Base-by-base conservation (phyloP, 2,888 invertebrate genomes). In the Malacosoma neustria region DNA sequence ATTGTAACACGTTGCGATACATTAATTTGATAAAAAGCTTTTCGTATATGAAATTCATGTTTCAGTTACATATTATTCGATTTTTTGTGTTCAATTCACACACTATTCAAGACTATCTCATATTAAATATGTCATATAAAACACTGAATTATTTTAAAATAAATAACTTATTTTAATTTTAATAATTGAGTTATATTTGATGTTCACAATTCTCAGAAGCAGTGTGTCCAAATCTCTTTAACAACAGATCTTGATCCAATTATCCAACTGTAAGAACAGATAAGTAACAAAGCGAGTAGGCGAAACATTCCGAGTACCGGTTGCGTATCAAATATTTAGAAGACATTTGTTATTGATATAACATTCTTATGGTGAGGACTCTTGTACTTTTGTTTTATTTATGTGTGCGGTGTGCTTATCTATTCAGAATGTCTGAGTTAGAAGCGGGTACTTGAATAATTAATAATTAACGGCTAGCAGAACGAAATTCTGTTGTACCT, bases 211-310 rank as follows among this genome's bases (percentile, higher is more conserved):
- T 33, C 37, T 30, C 14, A 4, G 2, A 1, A 15, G 1, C 54
- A 32, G 50, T 68, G 35, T 56, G 49, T 57, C 49, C 14, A 40
- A n/a, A 29, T 15, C 44, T 56, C 46, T 57, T 61, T 54, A 67
- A 63, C 63, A 71, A 72, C 65, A 68, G 63, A 70, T 70, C 64
- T 67, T 70, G 65, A 72, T 72, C 59, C 65, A 75, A 74, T 72
- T 72, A 74, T 61, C 64, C 58, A 63, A 62, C 62, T 59, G 58
- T 59, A 58, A 58, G 58, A 66, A 64, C 51, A 61, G 65, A 68
- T 69, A 71, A 68, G 67, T 66, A 67, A 68, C 66, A 61, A 65
- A 61, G 66, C 51, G 55, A 46, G 48, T 51, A 49, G 51, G 55
- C 49, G 54, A 56, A 59, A 53, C 53, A 52, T 45, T 47, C 45